These are phyloP conservation scores for Aphis craccivora DNA, from an alignment of 1,140 invertebrate genomes.

Conservation along the genomic window DNA sequence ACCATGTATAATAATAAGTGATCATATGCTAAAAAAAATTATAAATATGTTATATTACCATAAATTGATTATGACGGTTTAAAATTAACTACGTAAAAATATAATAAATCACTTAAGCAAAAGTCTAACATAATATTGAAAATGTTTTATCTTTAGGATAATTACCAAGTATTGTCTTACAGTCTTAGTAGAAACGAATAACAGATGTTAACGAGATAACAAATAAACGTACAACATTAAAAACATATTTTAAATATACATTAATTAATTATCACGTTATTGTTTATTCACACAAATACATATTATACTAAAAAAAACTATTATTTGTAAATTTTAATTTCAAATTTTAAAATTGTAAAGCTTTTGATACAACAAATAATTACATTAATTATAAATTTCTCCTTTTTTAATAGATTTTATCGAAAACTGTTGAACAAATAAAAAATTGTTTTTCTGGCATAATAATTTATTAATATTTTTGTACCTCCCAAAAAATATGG, in stretches of 20 bases:
- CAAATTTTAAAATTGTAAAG: background rate
- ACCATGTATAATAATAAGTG: background rate
- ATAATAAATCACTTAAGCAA: background rate
- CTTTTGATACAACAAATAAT: background rate
- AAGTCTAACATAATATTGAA: background rate
- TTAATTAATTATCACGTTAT: background rate
- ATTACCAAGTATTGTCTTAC: background rate
- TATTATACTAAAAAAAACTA: background rate
- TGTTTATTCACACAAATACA: background rate
- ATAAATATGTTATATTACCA: background rate
- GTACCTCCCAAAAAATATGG: background rate
- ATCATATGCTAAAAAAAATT: background rate
- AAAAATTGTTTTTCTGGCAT: background rate
- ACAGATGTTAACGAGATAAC: background rate
- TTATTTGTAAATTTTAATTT: background rate
- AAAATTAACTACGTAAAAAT: background rate
- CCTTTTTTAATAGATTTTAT: background rate
- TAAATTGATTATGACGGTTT: background rate
- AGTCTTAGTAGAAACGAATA: background rate
- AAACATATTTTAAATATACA: background rate
- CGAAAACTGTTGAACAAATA: background rate
- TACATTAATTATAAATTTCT: background rate
- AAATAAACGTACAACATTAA: background rate
- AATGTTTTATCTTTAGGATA: background rate
- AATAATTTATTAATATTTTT: background rate